Evolutionary conservation across 2,797 vertebrate species (phyloP).

Genomic region (Pseudotriccus pelzelni): DNA sequence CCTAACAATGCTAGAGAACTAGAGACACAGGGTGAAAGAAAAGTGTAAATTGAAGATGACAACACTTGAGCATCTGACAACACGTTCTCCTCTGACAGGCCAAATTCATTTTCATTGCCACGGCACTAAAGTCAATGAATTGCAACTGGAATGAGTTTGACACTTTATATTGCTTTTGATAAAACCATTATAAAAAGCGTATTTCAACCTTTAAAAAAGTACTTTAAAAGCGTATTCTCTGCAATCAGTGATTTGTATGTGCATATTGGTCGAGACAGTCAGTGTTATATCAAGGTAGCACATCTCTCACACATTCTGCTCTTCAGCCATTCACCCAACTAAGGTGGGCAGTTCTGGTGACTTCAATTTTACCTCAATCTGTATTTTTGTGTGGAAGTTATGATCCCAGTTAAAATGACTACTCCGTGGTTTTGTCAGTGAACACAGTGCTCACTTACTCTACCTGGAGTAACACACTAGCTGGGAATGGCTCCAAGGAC

Average conservation of each 20-base stretch:
- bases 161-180: constrained; percentile 49
- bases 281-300: background rate
- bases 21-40: background rate
- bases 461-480: background rate
- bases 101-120: constrained; percentile 44
- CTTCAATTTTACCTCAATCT: background rate
- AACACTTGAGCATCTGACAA: constrained; percentile 46
- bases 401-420: background rate
- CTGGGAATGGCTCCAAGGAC: constrained; percentile 35
- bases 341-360: background rate
- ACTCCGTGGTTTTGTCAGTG: background rate
- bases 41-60: constrained; percentile 65
- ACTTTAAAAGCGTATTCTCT: background rate
- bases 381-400: background rate
- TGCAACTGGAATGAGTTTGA: constrained; percentile 51
- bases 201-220: constrained; percentile 4
- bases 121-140: constrained; percentile 26
- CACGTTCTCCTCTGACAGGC: background rate
- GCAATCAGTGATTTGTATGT: background rate
- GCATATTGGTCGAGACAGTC: background rate
- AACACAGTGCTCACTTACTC: background rate
- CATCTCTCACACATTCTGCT: background rate
- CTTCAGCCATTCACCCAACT: background rate
- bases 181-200: background rate
- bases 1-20: constrained; percentile 45